Evolutionary conservation across 2,888 invertebrate species (phyloP).

Genomic region (Dasysyrphus albostriatus): DNA sequence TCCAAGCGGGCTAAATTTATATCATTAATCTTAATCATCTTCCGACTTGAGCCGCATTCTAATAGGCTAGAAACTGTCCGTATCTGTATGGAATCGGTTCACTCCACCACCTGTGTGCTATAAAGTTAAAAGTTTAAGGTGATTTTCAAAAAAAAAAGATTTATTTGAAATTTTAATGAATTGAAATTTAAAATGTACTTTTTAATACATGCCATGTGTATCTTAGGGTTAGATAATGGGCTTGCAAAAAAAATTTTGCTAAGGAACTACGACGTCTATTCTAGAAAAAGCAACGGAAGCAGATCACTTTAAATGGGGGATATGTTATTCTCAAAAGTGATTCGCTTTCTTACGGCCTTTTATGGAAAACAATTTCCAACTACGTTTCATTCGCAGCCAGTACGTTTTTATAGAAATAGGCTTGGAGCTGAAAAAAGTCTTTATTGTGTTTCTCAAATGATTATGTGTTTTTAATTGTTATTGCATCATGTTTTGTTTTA

Average conservation of each 20-base stretch:
- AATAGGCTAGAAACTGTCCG: constrained; percentile 26
- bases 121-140: constrained; percentile 12
- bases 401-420: no score
- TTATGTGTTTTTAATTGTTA: no score
- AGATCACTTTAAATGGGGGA: no score
- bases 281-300: no score
- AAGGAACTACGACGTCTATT: no score
- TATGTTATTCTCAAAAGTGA: no score
- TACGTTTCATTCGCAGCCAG: no score
- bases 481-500: no score
- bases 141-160: not conserved
- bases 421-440: no score
- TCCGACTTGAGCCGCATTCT: constrained; percentile 43
- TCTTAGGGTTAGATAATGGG: not conserved
- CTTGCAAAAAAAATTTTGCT: not conserved
- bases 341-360: no score
- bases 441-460: no score
- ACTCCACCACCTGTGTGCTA: constrained; percentile 13
- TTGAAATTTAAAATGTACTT: not conserved
- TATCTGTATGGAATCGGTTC: not conserved
- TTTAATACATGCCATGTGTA: not conserved
- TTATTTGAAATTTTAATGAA: not conserved
- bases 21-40: constrained; percentile 54
- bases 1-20: constrained; percentile 2
- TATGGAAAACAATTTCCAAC: no score